These are phyloP conservation scores for Mamestra configurata DNA, from an alignment of 1,140 invertebrate genomes.

Conservation along the genomic window DNA sequence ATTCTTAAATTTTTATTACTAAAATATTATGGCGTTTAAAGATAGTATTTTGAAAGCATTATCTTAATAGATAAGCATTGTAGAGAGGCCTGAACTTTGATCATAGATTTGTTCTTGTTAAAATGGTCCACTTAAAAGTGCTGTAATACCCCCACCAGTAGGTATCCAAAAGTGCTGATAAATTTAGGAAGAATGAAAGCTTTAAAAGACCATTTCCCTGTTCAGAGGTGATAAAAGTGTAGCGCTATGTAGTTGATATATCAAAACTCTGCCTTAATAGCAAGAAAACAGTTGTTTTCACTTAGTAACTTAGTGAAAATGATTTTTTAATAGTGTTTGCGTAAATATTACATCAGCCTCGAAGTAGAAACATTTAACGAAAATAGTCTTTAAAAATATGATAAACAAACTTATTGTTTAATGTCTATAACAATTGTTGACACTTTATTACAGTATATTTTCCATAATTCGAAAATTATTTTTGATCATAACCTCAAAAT, in stretches of 20 bases:
- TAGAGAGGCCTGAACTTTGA: conserved; percentile 10
- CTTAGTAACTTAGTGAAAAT: background rate
- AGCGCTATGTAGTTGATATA: background rate
- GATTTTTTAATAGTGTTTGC: background rate
- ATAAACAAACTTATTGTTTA: background rate
- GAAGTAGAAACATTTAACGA: background rate
- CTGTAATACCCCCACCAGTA: background rate
- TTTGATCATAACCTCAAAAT: conserved; percentile 59
- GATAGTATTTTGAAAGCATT: background rate
- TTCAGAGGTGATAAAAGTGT: background rate
- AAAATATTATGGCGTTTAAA: too few species aligned
- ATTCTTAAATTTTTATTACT: too few species aligned
- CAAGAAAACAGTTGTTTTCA: background rate
- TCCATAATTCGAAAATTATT: conserved; percentile 29
- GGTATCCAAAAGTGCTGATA: background rate
- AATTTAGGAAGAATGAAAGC: background rate
- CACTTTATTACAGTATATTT: background rate
- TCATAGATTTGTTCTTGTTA: background rate
- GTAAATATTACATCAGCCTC: conserved; percentile 45
- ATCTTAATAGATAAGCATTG: conserved; percentile 14
- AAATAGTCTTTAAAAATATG: background rate
- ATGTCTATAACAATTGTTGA: background rate
- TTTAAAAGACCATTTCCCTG: background rate
- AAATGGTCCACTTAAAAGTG: background rate
- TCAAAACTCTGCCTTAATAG: background rate